Conservation (phyloP, 2,888 invertebrate genomes). For the Nezara viridula region DNA sequence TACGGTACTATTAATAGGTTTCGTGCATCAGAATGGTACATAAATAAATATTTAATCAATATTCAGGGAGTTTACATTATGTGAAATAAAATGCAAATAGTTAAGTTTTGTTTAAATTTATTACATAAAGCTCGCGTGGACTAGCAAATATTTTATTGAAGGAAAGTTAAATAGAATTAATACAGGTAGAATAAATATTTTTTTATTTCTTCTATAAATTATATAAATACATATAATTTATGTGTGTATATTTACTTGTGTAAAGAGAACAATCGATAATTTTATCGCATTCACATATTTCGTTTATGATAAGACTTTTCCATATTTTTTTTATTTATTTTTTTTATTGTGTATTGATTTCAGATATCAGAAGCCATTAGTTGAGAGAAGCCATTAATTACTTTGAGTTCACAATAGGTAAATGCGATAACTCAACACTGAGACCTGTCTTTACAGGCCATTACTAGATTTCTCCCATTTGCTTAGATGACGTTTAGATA, state of each 20-base stretch:
- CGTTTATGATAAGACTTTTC: not conserved
- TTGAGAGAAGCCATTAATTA: constrained; percentile 1
- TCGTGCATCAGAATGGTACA: not conserved
- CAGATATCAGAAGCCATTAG: not conserved
- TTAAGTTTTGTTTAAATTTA: not conserved
- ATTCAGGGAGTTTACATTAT: not conserved
- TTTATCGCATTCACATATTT: not conserved
- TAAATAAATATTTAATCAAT: not conserved
- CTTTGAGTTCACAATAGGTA: not conserved
- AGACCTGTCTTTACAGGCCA: not conserved
- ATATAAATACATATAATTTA: not conserved
- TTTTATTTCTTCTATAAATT: not conserved
- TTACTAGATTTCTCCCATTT: constrained; percentile 1
- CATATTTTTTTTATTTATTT: not conserved
- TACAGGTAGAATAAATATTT: not conserved
- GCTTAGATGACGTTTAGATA: constrained; percentile 7
- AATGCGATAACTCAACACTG: not conserved
- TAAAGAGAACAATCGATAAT: not conserved
- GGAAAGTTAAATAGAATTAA: no score
- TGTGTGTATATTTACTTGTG: not conserved
- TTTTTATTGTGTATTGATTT: not conserved
- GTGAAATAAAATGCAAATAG: not conserved
- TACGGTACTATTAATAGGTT: not conserved
- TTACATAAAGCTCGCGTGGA: not conserved
- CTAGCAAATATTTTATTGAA: not conserved